Conservation (phyloP, 2,113 vertebrate species). For the Illadopsis cleaveri region DNA sequence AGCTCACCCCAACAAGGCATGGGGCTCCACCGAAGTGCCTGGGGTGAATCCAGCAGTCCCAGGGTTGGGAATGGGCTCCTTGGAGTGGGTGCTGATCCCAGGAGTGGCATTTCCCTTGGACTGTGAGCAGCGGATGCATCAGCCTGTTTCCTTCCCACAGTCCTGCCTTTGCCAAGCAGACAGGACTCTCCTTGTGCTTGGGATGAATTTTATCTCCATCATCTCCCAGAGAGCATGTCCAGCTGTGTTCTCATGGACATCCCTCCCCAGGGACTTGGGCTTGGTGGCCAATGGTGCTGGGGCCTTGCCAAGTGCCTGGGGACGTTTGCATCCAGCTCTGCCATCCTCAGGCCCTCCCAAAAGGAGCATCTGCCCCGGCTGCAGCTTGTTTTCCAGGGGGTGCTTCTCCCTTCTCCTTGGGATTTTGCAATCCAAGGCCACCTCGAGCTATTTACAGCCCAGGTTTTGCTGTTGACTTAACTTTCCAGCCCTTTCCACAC, state of each 20-base stretch:
- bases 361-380: accelerated
- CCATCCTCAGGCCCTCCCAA: not conserved
- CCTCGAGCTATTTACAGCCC: not conserved
- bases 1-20: accelerated
- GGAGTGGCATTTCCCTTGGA: accelerated
- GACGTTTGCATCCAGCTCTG: accelerated
- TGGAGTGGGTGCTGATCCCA: not conserved
- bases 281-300: not conserved
- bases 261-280: accelerated
- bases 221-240: accelerated
- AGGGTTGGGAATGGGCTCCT: not conserved
- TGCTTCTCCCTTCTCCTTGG: not conserved
- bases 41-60: accelerated
- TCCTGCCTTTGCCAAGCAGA: not conserved
- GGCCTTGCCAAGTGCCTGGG: accelerated
- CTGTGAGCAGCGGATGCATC: not conserved
- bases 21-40: not conserved
- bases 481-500: not conserved
- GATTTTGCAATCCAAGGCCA: not conserved
- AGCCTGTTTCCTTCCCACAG: not conserved
- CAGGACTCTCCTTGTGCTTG: not conserved
- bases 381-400: not conserved
- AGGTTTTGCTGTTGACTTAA: constrained; percentile 16
- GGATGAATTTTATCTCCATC: not conserved
- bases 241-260: accelerated